Conservation (phyloP, 1,140 invertebrate species). For the Aphaenogaster ashmeadi region DNA sequence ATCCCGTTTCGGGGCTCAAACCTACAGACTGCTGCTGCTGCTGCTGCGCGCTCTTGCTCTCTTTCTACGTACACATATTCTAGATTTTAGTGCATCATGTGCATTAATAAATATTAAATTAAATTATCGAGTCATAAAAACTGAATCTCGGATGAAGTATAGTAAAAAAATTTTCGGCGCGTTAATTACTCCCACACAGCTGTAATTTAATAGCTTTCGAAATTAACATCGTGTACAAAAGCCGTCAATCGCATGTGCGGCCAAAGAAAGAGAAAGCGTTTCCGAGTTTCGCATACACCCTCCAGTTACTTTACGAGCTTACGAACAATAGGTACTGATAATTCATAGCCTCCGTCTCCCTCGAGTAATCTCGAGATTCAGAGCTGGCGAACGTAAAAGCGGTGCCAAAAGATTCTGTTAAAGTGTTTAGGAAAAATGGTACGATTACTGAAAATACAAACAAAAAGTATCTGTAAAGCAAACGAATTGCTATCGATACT, state of each 20-base stretch:
- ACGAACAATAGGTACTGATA: constrained; percentile 84
- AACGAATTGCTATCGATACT: not conserved
- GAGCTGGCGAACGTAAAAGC: constrained; percentile 54
- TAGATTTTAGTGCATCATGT: not conserved
- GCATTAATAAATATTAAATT: constrained; percentile 5
- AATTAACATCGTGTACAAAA: constrained; percentile 53
- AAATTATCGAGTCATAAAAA: not conserved
- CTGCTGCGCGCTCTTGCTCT: not conserved
- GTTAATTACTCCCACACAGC: constrained; percentile 39
- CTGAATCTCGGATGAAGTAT: not conserved
- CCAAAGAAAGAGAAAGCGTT: constrained; percentile 60
- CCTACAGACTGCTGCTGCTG: not conserved
- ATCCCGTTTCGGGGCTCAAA: constrained; percentile 23
- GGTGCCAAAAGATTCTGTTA: constrained; percentile 49
- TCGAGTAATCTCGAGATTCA: constrained; percentile 69
- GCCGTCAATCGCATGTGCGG: constrained; percentile 49
- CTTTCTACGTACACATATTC: too few relatives aligned
- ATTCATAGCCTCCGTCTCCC: constrained; percentile 79
- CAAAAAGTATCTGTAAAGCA: not conserved
- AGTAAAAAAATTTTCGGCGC: not conserved
- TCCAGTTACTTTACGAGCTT: constrained; percentile 80
- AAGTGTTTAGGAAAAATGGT: not conserved
- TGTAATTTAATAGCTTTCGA: constrained; percentile 38
- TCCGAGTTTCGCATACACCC: constrained; percentile 63
- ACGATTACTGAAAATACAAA: not conserved